phyloP scores from a whole-genome alignment of 2,888 invertebrate species.

The Pristionchus mayeri region DNA sequence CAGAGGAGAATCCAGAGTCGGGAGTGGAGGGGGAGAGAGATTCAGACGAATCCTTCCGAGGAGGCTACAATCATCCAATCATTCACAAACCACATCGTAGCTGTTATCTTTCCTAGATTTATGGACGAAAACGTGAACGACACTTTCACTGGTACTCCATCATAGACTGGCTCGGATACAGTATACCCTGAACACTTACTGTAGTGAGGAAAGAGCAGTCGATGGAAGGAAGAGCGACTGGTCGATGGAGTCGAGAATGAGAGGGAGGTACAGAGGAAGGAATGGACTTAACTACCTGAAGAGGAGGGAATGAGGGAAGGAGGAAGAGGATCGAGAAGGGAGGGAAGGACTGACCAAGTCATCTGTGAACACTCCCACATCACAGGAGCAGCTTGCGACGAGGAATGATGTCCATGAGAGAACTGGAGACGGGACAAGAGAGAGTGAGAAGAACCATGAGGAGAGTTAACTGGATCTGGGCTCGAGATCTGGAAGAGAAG shows the following conservation, averaged over 20 bases:
- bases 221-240: slow-evolving; percentile 24
- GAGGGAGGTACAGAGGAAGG: not conserved
- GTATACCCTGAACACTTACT: slow-evolving; percentile 20
- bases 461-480: no score
- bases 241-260: not conserved
- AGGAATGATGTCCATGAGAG: no score
- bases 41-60: slow-evolving; percentile 27
- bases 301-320: not conserved
- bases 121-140: slow-evolving; percentile 9
- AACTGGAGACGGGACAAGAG: no score
- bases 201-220: slow-evolving; percentile 4
- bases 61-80: not conserved
- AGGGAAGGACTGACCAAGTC: slow-evolving; percentile 32
- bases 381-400: no score
- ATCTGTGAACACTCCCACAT: slow-evolving; percentile 55
- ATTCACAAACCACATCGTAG: not conserved
- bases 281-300: not conserved
- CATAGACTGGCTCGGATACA: slow-evolving; percentile 21
- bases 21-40: slow-evolving; percentile 55
- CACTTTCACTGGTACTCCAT: slow-evolving; percentile 4
- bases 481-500: no score
- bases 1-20: slow-evolving; percentile 63
- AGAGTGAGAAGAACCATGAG: no score
- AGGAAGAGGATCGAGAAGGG: not conserved
- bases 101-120: slow-evolving; percentile 8